A percentile compares a stretch with the other conserved stretches of the same genome.
phyloP scores from a whole-genome alignment of 2,888 invertebrate genomes.

The Noctua janthe region DNA sequence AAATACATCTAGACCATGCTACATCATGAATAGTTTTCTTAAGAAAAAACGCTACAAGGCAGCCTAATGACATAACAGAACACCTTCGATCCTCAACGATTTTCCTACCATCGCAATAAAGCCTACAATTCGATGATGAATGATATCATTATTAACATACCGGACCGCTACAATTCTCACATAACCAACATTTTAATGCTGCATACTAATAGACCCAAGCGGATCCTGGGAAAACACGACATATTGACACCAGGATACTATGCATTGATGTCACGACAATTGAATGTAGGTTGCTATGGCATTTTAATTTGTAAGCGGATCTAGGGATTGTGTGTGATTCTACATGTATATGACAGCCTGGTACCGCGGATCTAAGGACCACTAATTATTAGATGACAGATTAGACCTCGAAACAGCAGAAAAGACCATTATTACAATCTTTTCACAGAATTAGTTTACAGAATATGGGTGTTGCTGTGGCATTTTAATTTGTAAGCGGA shows the following conservation, averaged over 20 bases:
- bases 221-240: constrained; percentile 63
- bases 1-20: background rate
- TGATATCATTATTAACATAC: constrained; percentile 39
- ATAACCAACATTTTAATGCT: constrained; percentile 34
- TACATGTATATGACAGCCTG: constrained; percentile 14
- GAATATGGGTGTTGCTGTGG: background rate
- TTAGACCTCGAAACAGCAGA: background rate
- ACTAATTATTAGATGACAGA: background rate
- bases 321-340: constrained; percentile 29
- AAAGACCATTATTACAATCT: background rate
- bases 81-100: background rate
- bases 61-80: background rate
- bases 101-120: background rate
- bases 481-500: constrained; percentile 16
- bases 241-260: constrained; percentile 48
- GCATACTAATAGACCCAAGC: constrained; percentile 51
- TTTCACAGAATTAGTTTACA: background rate
- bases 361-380: constrained; percentile 18
- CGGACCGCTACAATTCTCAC: constrained; percentile 27
- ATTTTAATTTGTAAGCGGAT: constrained; percentile 60
- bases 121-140: constrained; percentile 34
- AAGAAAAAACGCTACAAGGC: background rate
- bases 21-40: background rate
- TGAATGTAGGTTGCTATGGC: constrained; percentile 44
- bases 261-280: constrained; percentile 51